Base-by-base conservation (phyloP, 2,888 invertebrate species). In the Lycocerus yunnanus region DNA sequence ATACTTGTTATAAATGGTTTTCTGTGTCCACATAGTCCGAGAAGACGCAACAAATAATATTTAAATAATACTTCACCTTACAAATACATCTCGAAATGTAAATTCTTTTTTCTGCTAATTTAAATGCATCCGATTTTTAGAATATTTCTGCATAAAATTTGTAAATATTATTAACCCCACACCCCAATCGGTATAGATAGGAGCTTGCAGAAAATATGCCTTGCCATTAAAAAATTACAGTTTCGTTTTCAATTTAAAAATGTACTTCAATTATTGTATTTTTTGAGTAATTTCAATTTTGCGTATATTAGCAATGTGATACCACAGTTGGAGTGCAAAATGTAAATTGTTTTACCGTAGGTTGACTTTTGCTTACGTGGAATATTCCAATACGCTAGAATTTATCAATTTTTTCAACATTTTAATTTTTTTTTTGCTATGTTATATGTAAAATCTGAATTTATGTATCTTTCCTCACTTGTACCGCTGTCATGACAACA, bases 401-500 rank as follows among this genome's bases (percentile, higher is more conserved):
- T 75, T 75, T 72, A 75, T 75, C 75, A 69, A 69, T 69, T 75
- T 75, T 75, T 75, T 75, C 72, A 71, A 75, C 72, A 75, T 75
- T 75, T 73, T 72, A 72, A 71, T 69, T 72, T 68, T 75, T 18
- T 75, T 75, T 72, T 66, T 70, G 68, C 27, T 63, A 21, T 27
- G 69, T 24, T 68, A 15, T 27, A 66, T 66, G 72, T 72, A 73
- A 76, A 76, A 73, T 76, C 71, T 71, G 69, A 71, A 76, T 76
- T 76, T 76, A 76, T 76, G 71, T 73, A 75, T 72, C 75, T 75
- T 75, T 75, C 75, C 75, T 75, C 75, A 73, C 72, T 73, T 75
- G 72, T 73, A 65, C 68, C 78, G 81, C 79, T 79, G 81, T 80
- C 80, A 82, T 79, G 81, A 80, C 81, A 81, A 78, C 81, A 81